Evolutionary conservation across 1,140 invertebrate genomes (phyloP), one percentile per base, ranked within the genome.

Genomic region (Pseudomyrmex cubaensis): DNA sequence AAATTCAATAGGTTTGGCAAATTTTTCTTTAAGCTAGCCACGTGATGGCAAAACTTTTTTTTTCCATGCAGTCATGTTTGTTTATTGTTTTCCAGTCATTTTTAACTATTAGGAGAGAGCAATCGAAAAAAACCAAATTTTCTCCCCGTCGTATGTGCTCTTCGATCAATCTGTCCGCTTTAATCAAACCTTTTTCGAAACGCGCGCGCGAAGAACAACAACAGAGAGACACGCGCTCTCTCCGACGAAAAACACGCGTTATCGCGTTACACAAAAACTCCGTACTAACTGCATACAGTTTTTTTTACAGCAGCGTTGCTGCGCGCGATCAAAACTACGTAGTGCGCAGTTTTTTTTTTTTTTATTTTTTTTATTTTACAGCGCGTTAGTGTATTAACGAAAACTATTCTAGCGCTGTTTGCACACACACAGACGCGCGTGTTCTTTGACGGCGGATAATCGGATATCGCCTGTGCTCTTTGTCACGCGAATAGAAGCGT

Each of bases 221-320:
- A 72, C 54, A 59, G 54, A 52, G 64, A 78, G 54, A 20, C 13
- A 44, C 2, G 22, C 9, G 2, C 25, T 15, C 54, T 54, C 64
- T 72, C 72, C 52, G 52, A 17, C 76, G 66, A 72, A 35, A 52
- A 80, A 70, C 76, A 59, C 8, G 1, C 20, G 76, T 70, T 72
- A 72, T 80, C 76, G 76, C 7, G 12, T 57, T 2, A 46, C 70
- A 59, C 35, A 69, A 76, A 56, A 20, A 50, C 15, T 12, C 2
- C 35, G n/a, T n/a, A 35, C 66, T 48, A 69, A 22, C 50, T 50
- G 44, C 66, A 20, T 46, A 22, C 64, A 70, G 46, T 50, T 70
- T 70, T 25, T 25, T 70, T 25, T 17, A n/a, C n/a, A n/a, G 25
- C 64, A 57, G 52, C 1, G 64, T 69, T 59, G 48, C 35, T 35